Base-by-base conservation (phyloP, 2,888 invertebrate genomes). In the Mythimna lalbum region DNA sequence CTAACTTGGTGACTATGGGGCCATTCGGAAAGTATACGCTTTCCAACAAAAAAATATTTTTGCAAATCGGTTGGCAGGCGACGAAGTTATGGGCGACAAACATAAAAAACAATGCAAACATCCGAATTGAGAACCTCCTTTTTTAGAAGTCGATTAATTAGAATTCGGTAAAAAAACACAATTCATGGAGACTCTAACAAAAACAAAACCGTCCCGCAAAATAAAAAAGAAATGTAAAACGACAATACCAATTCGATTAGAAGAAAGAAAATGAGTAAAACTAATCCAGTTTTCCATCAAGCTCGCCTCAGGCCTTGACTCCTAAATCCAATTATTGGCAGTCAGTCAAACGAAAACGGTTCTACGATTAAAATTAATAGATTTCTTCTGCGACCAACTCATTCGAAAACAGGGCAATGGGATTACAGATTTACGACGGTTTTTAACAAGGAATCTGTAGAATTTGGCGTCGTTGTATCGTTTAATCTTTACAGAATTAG, bases 281-380 rank as follows among this genome's bases (percentile, higher is more conserved):
- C 33, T 63, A 73, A 80, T 82, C 66, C 57, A 12, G 62, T 67
- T 27, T 55, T 23, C 66, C 62, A 82, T 74, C 69, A 80, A 53
- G 10, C 10, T 27, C 12, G 59, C 59, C 50, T 49, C 19, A 47
- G 64, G 53, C 68, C n/a, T 56, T 64, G 73, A 76, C 59, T 70
- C 67, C 56, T 65, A 66, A 83, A 83, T 80, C 78, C 81, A 81
- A 83, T 81, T 81, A 83, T 57, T 27, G 47, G 27, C 17, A 66
- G 19, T 23, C 70, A 71, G 68, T 76, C 65, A 70, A 73, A 76
- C 63, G 73, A 27, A 63, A 73, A 14, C 71, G 72, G 55, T 65
- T 69, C 63, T 52, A 50, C 63, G 73, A 81, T 83, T 80, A 81
- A 83, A 81, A 83, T 81, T 71, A 82, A 83, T 81, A 71, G 68